phyloP scores from a whole-genome alignment of 2,797 vertebrate species.

The Centroberyx gerrardi region DNA sequence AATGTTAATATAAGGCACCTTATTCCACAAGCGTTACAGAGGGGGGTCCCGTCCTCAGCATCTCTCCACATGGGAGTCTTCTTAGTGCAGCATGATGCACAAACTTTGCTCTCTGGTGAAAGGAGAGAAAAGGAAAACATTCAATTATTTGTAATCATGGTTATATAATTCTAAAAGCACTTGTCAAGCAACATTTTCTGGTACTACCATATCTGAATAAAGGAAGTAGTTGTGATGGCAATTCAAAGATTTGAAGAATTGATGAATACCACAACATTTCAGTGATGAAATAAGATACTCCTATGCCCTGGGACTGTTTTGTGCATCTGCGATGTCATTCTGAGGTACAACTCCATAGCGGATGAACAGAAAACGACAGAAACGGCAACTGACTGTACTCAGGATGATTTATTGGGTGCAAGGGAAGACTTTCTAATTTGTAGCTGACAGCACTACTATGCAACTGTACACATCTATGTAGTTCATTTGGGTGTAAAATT shows the following conservation, averaged over 20 bases:
- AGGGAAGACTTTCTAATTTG: too few relatives aligned
- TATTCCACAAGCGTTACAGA: constrained; percentile 97
- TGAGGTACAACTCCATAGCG: too few relatives aligned
- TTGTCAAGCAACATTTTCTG: neutral
- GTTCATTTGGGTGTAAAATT: too few relatives aligned
- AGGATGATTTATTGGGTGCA: too few relatives aligned
- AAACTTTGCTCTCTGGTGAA: constrained; percentile 84
- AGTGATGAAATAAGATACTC: too few relatives aligned
- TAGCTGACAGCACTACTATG: too few relatives aligned
- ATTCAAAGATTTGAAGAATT: neutral
- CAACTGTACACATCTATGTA: too few relatives aligned
- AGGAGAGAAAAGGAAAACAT: constrained; percentile 5
- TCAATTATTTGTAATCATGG: neutral
- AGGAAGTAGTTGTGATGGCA: neutral
- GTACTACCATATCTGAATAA: neutral
- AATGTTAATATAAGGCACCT: constrained; percentile 79
- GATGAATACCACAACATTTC: neutral
- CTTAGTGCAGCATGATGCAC: constrained; percentile 92
- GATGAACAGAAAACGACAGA: too few relatives aligned
- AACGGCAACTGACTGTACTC: too few relatives aligned
- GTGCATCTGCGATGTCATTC: too few relatives aligned
- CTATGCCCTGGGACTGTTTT: too few relatives aligned
- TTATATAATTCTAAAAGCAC: neutral
- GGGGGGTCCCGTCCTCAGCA: constrained; percentile 92
- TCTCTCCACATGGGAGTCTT: constrained; percentile 94